Base-by-base conservation (phyloP, 2,113 vertebrate genomes). In the Ibidorhyncha struthersii region DNA sequence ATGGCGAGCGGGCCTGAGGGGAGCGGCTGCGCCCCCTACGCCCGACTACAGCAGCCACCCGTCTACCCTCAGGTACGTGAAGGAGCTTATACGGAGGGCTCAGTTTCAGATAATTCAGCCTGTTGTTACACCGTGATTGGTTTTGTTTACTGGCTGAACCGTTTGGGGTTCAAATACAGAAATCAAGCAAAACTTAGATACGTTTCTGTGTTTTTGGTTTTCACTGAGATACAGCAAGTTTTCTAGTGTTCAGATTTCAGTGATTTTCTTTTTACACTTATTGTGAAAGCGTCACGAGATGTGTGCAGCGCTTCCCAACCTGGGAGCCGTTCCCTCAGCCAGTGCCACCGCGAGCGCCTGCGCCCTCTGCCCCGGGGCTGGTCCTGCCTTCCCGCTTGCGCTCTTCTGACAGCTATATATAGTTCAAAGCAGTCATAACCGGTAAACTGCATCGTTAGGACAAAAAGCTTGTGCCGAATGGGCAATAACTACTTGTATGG, bases 261-360 rank as follows among this genome's bases (percentile, higher is more conserved):
- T 61, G 18, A 10, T 59, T 36, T 56, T n/a, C 29, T 8, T n/a
- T 10, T 27, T 23, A 18, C 1, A 1, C 29, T 45, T 38, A 7
- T 13, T 29, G 18, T 38, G 32, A 23, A 50, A 25, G 49, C 22
- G 12, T 12, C 49, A 50, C 4, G 12, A 25, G 69, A 6, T 8
- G 9, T 0, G 5, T 8, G 10, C 4, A 5, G 53, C 0, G 0
- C 22, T 38, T 52, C 18, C 19, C 22, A 18, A 13, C 34, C 7
- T 15, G 2, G 4, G 12, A 36, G 45, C 50, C 4, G 1, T 66
- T 36, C 18, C 36, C 43, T 38, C 49, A 50, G 29, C 3, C 41
- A 4, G 5, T 9, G 7, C 6, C 49, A 2, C 13, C 3, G 8
- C 4, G 2, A 29, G 34, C 0, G 6, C 53, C 14, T 23, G 1